phyloP scores from a whole-genome alignment of 2,797 vertebrate species.

The Phoebastria nigripes region DNA sequence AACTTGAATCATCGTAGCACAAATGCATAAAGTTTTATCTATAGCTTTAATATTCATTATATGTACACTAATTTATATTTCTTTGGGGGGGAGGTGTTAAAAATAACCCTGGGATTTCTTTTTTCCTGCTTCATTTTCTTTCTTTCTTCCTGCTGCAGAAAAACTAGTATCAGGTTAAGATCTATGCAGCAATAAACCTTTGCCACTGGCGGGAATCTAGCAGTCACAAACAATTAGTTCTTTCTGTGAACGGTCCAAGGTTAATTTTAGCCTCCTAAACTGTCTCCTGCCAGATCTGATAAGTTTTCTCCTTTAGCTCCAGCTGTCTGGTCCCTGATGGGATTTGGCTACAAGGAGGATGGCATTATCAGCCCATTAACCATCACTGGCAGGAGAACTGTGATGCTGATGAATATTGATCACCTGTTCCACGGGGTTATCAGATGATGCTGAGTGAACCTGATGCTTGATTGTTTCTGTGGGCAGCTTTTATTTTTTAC shows the following conservation, averaged over 20 bases:
- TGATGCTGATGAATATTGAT: slow-evolving; percentile 73
- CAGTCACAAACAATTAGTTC: slow-evolving; percentile 71
- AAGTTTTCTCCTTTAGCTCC: slow-evolving; percentile 47
- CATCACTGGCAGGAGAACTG: slow-evolving; percentile 48
- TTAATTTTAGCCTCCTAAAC: slow-evolving; percentile 71
- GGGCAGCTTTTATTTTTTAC: slow-evolving; percentile 25
- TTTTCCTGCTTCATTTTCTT: neutral
- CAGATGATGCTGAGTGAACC: slow-evolving; percentile 57
- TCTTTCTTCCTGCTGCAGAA: neutral
- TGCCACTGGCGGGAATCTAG: slow-evolving; percentile 57
- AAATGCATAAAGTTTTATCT: neutral
- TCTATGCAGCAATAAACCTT: slow-evolving; percentile 47
- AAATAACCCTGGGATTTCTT: neutral
- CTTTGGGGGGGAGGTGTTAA: neutral
- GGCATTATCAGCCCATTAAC: slow-evolving; percentile 69
- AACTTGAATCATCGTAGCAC: neutral
- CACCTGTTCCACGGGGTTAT: slow-evolving; percentile 49
- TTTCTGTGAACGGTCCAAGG: slow-evolving; percentile 62
- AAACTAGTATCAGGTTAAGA: neutral
- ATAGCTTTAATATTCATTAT: neutral
- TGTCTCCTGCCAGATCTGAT: slow-evolving; percentile 68
- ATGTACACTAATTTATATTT: neutral
- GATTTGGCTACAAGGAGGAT: slow-evolving; percentile 60
- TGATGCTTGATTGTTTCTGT: slow-evolving; percentile 24
- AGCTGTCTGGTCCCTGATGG: slow-evolving; percentile 65